Conservation (phyloP, 2,888 invertebrate genomes). For the Stenurella melanura region DNA sequence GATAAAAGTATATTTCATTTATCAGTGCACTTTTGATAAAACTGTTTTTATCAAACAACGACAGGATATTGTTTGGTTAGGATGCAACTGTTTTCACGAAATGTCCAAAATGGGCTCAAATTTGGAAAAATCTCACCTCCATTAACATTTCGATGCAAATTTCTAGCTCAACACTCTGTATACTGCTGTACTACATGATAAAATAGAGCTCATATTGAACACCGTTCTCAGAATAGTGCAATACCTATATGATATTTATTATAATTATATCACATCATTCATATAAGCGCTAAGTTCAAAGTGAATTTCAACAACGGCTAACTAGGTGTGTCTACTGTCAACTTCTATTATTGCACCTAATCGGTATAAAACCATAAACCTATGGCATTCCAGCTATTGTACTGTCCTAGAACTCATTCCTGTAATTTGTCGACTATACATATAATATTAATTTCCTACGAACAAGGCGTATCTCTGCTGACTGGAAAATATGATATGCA, state of each 20-base stretch:
- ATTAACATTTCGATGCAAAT: too few species aligned
- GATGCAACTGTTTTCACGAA: too few species aligned
- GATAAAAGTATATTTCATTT: too few species aligned
- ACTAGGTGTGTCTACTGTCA: background rate
- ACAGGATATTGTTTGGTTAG: too few species aligned
- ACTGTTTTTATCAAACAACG: too few species aligned
- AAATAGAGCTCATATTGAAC: background rate
- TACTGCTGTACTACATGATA: background rate
- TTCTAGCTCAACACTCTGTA: background rate
- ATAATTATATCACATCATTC: background rate
- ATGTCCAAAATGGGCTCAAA: too few species aligned
- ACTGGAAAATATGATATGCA: too few species aligned
- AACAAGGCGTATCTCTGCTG: background rate
- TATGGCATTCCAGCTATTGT: background rate
- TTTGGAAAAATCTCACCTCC: too few species aligned
- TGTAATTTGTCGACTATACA: background rate
- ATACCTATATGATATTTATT: background rate
- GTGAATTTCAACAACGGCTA: background rate
- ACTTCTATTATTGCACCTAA: background rate
- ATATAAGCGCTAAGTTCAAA: background rate
- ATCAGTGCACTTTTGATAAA: too few species aligned
- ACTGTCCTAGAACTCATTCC: background rate
- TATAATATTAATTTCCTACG: background rate
- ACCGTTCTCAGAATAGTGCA: background rate
- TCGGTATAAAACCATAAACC: background rate